Evolutionary conservation across 2,113 vertebrate species (phyloP).

Genomic region (Physeter macrocephalus): DNA sequence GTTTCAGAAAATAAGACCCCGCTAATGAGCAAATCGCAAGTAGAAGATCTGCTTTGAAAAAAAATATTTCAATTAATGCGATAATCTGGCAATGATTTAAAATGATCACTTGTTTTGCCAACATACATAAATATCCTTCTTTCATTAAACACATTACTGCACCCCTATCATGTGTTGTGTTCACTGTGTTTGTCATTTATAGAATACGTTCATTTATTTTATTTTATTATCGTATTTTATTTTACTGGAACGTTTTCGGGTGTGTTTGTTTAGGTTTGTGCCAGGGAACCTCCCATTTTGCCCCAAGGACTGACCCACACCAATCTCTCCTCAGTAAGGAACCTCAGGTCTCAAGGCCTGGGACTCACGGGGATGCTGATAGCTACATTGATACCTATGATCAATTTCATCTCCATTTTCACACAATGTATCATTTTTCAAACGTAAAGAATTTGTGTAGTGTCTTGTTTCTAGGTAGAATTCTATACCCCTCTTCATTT

Average conservation of each 20-base stretch:
- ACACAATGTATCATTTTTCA: not conserved
- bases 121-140: not conserved
- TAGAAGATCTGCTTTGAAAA: not conserved
- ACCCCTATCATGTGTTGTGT: not conserved
- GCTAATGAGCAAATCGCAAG: not conserved
- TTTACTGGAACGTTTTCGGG: not conserved
- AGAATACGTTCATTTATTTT: not conserved
- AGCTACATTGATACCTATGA: not conserved
- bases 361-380: not conserved
- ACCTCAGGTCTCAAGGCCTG: not conserved
- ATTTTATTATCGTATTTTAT: not conserved
- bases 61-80: not conserved
- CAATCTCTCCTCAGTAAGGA: not conserved
- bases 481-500: constrained; percentile 6
- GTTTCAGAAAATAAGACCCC: constrained; percentile 37
- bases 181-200: not conserved
- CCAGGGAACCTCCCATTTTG: not conserved
- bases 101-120: not conserved
- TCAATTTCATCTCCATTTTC: not conserved
- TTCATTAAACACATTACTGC: not conserved
- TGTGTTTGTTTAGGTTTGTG: not conserved
- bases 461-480: not conserved
- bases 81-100: not conserved
- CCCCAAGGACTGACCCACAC: not conserved
- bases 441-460: not conserved